These are phyloP conservation scores for Metopia argyrocephala DNA, from an alignment of 2,888 invertebrate genomes.

Conservation along the genomic window DNA sequence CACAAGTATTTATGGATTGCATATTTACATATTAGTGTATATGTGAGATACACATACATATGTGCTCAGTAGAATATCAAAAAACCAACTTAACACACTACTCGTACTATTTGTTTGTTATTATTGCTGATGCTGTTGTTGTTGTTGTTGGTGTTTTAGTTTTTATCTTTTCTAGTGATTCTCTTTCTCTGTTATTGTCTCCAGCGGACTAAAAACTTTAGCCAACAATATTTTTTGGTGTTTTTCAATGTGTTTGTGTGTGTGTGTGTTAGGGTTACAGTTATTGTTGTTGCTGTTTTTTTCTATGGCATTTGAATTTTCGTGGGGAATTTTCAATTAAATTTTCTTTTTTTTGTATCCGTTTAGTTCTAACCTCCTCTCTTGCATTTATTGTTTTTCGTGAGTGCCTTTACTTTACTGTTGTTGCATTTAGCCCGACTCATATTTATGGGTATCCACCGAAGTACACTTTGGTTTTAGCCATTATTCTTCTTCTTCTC, in stretches of 20 bases:
- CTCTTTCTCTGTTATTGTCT: conserved; percentile 28
- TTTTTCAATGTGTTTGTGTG: background rate
- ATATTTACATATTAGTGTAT: background rate
- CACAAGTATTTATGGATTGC: too few relatives aligned
- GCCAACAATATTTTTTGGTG: conserved; percentile 13
- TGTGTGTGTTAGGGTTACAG: background rate
- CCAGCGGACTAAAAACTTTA: conserved; percentile 37
- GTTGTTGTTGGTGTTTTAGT: conserved; percentile 10
- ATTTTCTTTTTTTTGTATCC: conserved; percentile 33
- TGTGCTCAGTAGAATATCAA: background rate
- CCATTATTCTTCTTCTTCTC: background rate
- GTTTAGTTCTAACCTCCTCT: background rate
- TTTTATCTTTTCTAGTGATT: background rate
- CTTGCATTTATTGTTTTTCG: background rate
- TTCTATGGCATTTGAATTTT: conserved; percentile 45
- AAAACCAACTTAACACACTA: background rate
- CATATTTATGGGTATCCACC: conserved; percentile 53
- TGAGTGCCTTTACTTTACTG: background rate
- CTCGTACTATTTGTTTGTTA: background rate
- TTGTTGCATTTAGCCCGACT: conserved; percentile 6
- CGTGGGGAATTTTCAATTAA: conserved; percentile 59
- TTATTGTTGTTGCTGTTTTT: conserved; percentile 14
- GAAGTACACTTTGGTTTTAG: conserved; percentile 51
- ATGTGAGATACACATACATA: background rate
- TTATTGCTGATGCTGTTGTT: conserved; percentile 10